Conservation (phyloP, 2,888 invertebrate genomes). For the Muscina levida region DNA sequence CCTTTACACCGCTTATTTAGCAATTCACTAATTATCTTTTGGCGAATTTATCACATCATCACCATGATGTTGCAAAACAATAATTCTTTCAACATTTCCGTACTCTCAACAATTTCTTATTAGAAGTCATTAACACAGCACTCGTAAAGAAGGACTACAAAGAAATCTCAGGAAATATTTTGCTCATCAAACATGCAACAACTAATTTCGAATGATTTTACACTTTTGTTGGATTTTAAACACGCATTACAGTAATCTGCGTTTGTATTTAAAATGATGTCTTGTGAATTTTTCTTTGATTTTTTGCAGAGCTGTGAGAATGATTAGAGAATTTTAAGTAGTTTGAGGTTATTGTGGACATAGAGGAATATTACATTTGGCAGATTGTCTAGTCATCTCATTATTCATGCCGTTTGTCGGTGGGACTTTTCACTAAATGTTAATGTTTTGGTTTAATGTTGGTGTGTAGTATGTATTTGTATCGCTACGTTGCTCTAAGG, state of each 20-base stretch:
- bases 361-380: background rate
- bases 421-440: too few species aligned
- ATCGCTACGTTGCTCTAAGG: too few species aligned
- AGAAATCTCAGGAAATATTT: too few species aligned
- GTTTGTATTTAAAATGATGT: background rate
- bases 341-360: background rate
- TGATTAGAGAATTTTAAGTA: background rate
- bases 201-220: constrained; percentile 40
- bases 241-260: background rate
- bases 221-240: background rate
- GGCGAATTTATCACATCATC: constrained; percentile 41
- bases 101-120: constrained; percentile 4
- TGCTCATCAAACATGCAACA: constrained; percentile 32
- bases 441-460: too few species aligned
- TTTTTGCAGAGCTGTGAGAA: too few species aligned
- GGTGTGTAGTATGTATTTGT: too few species aligned
- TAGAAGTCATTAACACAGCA: constrained; percentile 24
- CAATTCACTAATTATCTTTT: constrained; percentile 54
- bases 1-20: constrained; percentile 3
- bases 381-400: background rate
- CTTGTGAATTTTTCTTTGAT: too few species aligned
- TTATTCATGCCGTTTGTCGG: background rate
- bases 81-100: background rate
- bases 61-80: constrained; percentile 30
- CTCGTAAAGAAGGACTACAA: background rate